Conservation (phyloP, 2,797 vertebrate genomes). For the Astyanax mexicanus region DNA sequence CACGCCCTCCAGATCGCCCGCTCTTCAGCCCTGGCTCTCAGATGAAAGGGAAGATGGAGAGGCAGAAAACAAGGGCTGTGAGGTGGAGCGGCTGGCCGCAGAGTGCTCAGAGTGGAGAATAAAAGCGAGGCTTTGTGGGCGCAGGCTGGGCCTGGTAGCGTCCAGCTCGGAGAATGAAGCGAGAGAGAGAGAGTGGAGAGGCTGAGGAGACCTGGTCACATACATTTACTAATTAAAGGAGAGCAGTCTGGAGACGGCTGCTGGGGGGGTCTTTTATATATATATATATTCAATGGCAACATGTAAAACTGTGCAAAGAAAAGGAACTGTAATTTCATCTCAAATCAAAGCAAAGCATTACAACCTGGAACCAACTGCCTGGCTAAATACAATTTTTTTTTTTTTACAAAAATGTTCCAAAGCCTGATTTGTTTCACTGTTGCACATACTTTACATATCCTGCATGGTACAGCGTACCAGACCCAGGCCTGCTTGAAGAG, state of each 20-base stretch:
- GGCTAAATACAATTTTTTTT: too few species aligned
- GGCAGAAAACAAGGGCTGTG: constrained; percentile 36
- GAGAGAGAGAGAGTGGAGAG: constrained; percentile 34
- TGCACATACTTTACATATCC: too few species aligned
- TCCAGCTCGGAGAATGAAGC: background rate
- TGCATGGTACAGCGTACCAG: too few species aligned
- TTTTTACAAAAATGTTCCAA: too few species aligned
- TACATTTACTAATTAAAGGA: constrained; percentile 3
- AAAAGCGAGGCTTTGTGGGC: constrained; percentile 20
- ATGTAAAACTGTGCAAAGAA: too few species aligned
- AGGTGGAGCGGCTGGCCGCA: constrained; percentile 19
- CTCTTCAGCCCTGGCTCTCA: constrained; percentile 51
- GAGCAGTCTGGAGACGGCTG: background rate
- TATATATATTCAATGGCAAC: too few species aligned
- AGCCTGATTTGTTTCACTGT: too few species aligned
- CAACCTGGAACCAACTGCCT: background rate
- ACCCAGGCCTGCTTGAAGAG: too few species aligned
- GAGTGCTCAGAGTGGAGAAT: constrained; percentile 17
- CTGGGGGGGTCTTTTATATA: too few species aligned
- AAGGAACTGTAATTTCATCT: too few species aligned
- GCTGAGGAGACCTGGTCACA: constrained; percentile 5
- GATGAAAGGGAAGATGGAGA: constrained; percentile 46
- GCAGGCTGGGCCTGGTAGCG: background rate
- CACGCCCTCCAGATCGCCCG: constrained; percentile 52
- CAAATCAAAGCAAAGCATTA: too few species aligned